Conservation (phyloP, 2,888 invertebrate species). For the Dorcus hopei region DNA sequence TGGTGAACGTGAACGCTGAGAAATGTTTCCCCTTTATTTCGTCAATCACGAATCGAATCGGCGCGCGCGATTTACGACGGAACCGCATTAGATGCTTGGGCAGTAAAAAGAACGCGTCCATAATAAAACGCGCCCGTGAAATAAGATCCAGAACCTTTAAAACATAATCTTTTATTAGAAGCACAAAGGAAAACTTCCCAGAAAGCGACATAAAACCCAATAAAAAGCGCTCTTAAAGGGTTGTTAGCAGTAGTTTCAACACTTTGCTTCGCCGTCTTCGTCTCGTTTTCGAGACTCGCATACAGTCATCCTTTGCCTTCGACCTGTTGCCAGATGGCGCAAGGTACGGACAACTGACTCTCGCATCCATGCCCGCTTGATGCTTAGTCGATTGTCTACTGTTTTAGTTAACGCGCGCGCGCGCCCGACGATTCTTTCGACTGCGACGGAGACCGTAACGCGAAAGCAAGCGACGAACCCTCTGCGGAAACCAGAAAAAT, state of each 20-base stretch:
- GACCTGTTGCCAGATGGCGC: constrained; percentile 44
- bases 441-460: constrained; percentile 35
- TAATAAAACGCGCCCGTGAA: constrained; percentile 3
- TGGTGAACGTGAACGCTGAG: too few relatives aligned
- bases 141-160: constrained; percentile 4
- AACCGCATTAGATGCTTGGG: too few relatives aligned
- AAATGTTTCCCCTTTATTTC: too few relatives aligned
- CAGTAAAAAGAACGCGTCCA: background rate
- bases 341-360: constrained; percentile 42
- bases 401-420: constrained; percentile 59
- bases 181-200: constrained; percentile 15
- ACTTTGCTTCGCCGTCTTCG: constrained; percentile 20
- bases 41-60: too few relatives aligned
- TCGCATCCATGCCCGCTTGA: constrained; percentile 39
- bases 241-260: constrained; percentile 30
- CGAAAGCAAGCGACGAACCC: constrained; percentile 25
- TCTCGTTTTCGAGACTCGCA: constrained; percentile 4
- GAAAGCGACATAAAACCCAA: constrained; percentile 21
- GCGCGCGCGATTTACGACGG: too few relatives aligned
- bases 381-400: constrained; percentile 53
- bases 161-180: constrained; percentile 15
- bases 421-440: constrained; percentile 43
- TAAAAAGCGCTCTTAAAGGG: constrained; percentile 22
- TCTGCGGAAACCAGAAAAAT: constrained; percentile 2
- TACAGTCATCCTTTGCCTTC: constrained; percentile 25